Evolutionary conservation across 2,113 vertebrate species (phyloP), one percentile per base, ranked within the genome.

Genomic region (Pseudolaguvia tuberculata): DNA sequence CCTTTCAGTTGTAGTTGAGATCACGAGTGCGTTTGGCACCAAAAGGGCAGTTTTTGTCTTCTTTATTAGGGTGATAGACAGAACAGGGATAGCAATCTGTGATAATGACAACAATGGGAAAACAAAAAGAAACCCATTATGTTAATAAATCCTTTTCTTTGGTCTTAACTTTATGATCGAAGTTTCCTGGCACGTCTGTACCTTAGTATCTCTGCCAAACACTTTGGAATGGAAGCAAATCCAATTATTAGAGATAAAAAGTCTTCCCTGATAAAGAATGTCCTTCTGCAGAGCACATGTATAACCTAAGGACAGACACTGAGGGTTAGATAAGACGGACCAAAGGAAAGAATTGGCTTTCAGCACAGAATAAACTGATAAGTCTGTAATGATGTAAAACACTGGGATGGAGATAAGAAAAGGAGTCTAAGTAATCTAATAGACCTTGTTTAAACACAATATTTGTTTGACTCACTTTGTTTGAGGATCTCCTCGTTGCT

Each of bases 161-260:
- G 31, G 27, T 53, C 35, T 53, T 23, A 68, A 52, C 47, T 3
- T 18, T 12, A 56, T 72, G 50, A 45, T 14, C 52, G 20, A 45
- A 10, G 25, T 57, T 3, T 20, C 61, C 42, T 25, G 0, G 7
- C 55, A 73, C 39, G 4, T 18, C 27, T 63, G 27, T 73, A 98
- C 96, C 94, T 97, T 99, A 13, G 92, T 99, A 81, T 97, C 96
- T 90, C 92, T 95, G 72, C 96, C 96, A 85, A 98, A 99, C 83
- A 99, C 94, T 79, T 95, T 98, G 58, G 96, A 98, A 91, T 97
- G 87, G 86, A 99, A 99, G 84, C 96, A 97, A 89, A 99, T 95
- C 96, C 96, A 97, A 85, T 96, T 96, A 79, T 97, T 92, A 12
- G 96, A 98, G 77, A 98, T 87, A 61, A 94, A 98, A 80, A 98